Evolutionary conservation across 2,797 vertebrate genomes (phyloP).

Genomic region (Pantherophis vulpinus): DNA sequence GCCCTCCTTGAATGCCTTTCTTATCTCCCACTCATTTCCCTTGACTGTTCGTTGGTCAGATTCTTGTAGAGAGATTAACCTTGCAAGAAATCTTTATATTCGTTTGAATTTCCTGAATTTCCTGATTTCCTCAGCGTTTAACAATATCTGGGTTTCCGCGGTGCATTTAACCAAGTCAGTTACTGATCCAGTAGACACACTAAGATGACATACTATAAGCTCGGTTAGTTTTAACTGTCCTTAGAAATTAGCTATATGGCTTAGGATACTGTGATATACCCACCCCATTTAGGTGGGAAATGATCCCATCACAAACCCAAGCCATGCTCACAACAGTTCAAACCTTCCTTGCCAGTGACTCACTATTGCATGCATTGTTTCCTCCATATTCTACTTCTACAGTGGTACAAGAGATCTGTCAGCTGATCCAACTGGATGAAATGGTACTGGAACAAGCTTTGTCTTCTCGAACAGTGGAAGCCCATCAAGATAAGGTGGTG

Average conservation of each 20-base stretch:
- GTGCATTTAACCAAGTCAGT: neutral
- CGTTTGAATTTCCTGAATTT: neutral
- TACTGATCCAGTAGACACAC: neutral
- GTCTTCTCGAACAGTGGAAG: conserved; percentile 75
- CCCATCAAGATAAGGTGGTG: conserved; percentile 68
- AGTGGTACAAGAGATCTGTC: conserved; percentile 71
- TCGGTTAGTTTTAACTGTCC: neutral
- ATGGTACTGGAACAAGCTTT: conserved; percentile 68
- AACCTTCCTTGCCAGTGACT: neutral
- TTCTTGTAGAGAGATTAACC: neutral
- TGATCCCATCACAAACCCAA: neutral
- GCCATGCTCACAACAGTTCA: neutral
- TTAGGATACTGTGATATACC: neutral
- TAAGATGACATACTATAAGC: neutral
- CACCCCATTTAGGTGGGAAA: neutral
- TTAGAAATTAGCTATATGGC: neutral
- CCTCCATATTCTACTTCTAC: rapidly evolving
- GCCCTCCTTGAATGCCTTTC: neutral
- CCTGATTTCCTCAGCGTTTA: neutral
- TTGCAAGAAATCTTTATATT: neutral
- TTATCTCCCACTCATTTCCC: neutral
- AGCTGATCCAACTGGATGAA: conserved; percentile 65
- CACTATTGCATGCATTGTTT: neutral
- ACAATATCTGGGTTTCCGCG: neutral
- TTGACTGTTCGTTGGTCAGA: neutral